Evolutionary conservation across 2,113 vertebrate species (phyloP).

Genomic region (Colistium nudipinnis): DNA sequence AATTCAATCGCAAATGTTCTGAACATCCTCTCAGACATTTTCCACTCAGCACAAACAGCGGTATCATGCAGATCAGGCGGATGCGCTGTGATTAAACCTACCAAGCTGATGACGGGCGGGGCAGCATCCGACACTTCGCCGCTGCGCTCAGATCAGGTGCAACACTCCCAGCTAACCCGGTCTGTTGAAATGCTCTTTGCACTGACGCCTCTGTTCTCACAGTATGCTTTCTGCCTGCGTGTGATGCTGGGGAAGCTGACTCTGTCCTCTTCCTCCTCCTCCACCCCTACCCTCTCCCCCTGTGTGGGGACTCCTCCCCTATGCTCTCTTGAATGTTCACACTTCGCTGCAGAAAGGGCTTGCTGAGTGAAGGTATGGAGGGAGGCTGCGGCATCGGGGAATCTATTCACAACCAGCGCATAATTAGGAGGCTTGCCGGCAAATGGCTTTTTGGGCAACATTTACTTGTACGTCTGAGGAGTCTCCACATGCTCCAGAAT

Average conservation of each 20-base stretch:
- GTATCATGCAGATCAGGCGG: conserved; percentile 48
- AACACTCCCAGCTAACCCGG: conserved; percentile 41
- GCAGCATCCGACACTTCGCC: conserved; percentile 38
- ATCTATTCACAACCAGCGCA: conserved; percentile 12
- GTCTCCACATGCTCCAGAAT: not conserved
- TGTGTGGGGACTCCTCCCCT: conserved; percentile 59
- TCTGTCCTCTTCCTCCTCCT: conserved; percentile 26
- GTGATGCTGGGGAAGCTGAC: conserved; percentile 54
- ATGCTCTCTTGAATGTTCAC: conserved; percentile 72
- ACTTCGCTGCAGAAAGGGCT: conserved; percentile 73
- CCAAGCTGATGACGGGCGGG: conserved; percentile 44
- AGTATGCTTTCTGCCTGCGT: conserved; percentile 47
- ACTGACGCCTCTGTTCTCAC: conserved; percentile 47
- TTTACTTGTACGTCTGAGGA: not conserved
- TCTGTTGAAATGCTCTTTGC: conserved; percentile 38
- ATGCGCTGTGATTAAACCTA: conserved; percentile 57
- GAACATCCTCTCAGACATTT: not conserved
- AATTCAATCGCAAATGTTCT: not conserved
- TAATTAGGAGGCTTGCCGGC: conserved; percentile 27
- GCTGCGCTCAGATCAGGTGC: conserved; percentile 28
- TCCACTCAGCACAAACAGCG: conserved; percentile 7
- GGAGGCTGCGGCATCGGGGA: conserved; percentile 6
- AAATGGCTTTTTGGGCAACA: conserved; percentile 3
- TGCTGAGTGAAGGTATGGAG: conserved; percentile 53
- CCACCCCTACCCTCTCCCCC: conserved; percentile 8